Evolutionary conservation across 2,113 vertebrate species (phyloP).

Genomic region (Gobiocypris rarus): DNA sequence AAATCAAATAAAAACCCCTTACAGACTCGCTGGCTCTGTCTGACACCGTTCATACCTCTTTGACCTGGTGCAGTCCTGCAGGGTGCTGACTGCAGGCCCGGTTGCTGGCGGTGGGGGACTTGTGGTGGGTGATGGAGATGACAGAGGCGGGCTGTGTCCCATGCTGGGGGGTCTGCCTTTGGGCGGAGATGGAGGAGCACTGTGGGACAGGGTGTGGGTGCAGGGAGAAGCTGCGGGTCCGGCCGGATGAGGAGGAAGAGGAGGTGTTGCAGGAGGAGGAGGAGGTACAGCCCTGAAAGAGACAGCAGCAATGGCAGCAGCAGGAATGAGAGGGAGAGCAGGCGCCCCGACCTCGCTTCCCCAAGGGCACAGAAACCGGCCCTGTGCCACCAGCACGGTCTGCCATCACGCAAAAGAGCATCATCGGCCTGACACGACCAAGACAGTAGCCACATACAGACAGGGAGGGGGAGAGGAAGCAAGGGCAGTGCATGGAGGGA

Average conservation of each 20-base stretch:
- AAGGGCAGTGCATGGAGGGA: constrained; percentile 8
- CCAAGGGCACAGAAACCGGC: constrained; percentile 44
- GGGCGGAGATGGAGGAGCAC: constrained; percentile 74
- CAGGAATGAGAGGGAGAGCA: constrained; percentile 61
- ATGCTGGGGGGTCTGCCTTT: constrained; percentile 74
- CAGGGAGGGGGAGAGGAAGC: constrained; percentile 31
- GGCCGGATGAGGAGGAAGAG: constrained; percentile 63
- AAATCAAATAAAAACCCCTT: background rate
- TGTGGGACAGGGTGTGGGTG: constrained; percentile 75
- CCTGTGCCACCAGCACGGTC: constrained; percentile 47
- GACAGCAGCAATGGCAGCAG: constrained; percentile 63
- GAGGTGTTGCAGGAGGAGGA: constrained; percentile 56
- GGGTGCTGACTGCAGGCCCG: constrained; percentile 80
- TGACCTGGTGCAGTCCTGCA: constrained; percentile 84
- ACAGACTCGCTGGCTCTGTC: background rate
- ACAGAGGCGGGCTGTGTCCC: constrained; percentile 74
- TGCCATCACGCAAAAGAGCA: constrained; percentile 58
- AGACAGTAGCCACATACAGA: constrained; percentile 36
- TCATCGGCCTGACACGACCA: constrained; percentile 53
- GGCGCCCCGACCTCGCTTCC: constrained; percentile 42
- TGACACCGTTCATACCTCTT: constrained; percentile 80
- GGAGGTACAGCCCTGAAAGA: constrained; percentile 79
- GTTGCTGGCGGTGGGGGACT: constrained; percentile 83
- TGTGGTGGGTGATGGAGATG: constrained; percentile 87
- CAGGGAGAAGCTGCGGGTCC: constrained; percentile 85